Evolutionary conservation across 30 jellyfish, hydroid and myxozoan species (phyloP), one percentile per base, ranked within the genome.

Genomic region (Haliclystus octoradiatus): DNA sequence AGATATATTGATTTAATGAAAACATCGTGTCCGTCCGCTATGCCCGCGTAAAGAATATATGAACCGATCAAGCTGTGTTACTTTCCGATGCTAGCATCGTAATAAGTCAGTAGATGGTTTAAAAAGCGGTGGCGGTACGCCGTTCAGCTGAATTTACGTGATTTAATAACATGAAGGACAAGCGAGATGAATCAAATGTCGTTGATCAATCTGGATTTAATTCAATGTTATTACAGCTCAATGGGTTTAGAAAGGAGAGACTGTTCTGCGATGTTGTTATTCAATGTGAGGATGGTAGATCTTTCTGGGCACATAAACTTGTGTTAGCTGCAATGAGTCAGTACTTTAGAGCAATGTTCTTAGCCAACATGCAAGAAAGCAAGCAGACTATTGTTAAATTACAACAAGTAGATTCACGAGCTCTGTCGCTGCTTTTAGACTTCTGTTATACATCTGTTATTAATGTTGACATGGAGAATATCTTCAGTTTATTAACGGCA

Each of bases 281-380:
- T 2, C 79, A 84, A 28, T 75, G 95, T 50, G 95, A 76, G 32
- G 95, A 84, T 52, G 79, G 75, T 65, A 49, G 49, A 33, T 19
- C 61, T 14, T 75, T 84, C 52, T 64, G 65, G 3, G 92, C 93
- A 5, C 95, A 84, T 53, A 84, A 74, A 31, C 69, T 75, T 25
- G 85, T 84, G 7, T 70, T 84, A 50, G 77, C 95, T 7, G 92
- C 92, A 57, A 76, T 72, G 15, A 84, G 95, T 46, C 92, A 83
- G 67, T 84, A 84, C 33, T 84, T 84, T 49, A 70, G 71, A 23
- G 92, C 95, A 25, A 84, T 84, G 95, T 84, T 84, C 75, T 73
- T 35, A 35, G 69, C 92, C 15, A 71, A 77, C 35, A 75, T 84
- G 95, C 74, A 66, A 9, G 95, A 84, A 33, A 68, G 62, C 35